A percentile compares a stretch with the other conserved stretches of the same genome.
These are phyloP conservation scores for Dromiciops gliroides DNA, from an alignment of 2,113 vertebrate species.

Conservation along the genomic window DNA sequence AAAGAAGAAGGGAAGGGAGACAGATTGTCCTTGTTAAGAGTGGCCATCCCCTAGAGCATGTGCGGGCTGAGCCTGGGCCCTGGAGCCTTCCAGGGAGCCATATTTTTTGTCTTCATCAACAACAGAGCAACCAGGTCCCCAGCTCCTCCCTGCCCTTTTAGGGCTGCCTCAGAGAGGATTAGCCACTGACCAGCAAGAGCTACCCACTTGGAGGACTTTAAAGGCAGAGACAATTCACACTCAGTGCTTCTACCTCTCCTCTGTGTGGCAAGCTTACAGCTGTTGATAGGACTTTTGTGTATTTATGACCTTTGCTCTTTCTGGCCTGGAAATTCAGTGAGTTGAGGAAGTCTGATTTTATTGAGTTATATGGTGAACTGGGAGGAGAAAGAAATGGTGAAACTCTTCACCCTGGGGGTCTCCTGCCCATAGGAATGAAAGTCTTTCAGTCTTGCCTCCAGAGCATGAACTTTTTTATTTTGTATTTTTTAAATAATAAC, in stretches of 20 bases:
- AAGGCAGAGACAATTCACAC: not conserved
- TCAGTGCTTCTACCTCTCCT: not conserved
- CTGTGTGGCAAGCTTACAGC: accelerated
- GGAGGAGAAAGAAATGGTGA: too few relatives aligned
- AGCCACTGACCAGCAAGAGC: too few relatives aligned
- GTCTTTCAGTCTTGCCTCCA: too few relatives aligned
- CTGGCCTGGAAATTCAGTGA: not conserved
- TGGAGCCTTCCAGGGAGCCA: not conserved
- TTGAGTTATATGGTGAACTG: not conserved
- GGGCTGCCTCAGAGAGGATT: too few relatives aligned
- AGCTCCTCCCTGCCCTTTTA: not conserved
- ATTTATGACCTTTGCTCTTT: not conserved
- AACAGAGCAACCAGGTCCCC: too few relatives aligned
- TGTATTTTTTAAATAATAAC: too few relatives aligned
- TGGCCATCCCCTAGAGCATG: not conserved
- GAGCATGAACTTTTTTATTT: too few relatives aligned
- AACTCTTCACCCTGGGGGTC: not conserved
- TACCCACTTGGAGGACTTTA: not conserved
- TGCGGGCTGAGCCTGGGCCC: too few relatives aligned
- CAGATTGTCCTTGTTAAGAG: not conserved
- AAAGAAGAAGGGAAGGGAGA: not conserved
- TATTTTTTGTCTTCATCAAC: too few relatives aligned
- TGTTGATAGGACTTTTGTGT: not conserved
- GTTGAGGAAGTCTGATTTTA: not conserved
- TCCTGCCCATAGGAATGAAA: too few relatives aligned